phyloP scores from a whole-genome alignment of 2,797 vertebrate species.

The Sebastiscus albofasciatus region DNA sequence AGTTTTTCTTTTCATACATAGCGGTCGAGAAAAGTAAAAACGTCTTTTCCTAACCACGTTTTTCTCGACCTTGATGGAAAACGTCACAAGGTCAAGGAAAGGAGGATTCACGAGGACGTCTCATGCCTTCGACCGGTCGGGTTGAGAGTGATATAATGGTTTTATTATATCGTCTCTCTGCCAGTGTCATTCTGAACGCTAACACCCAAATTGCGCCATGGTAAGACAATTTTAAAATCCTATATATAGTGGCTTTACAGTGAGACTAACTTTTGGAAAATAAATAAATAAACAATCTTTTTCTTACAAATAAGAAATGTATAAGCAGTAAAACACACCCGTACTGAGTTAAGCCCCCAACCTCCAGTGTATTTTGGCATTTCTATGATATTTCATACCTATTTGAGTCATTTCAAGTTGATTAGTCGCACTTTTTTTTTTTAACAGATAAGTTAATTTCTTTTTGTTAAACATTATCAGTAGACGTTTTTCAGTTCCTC shows the following conservation, averaged over 20 bases:
- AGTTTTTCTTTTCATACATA: no score
- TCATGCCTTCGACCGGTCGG: no score
- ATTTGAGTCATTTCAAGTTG: no score
- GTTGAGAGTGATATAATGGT: no score
- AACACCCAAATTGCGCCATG: background rate
- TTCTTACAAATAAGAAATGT: background rate
- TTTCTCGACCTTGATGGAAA: no score
- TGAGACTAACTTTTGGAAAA: background rate
- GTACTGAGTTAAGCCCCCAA: background rate
- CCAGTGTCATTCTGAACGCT: background rate
- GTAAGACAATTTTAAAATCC: background rate
- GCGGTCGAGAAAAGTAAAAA: no score
- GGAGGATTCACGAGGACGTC: no score
- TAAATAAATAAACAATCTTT: background rate
- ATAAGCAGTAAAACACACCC: background rate
- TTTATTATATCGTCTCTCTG: background rate
- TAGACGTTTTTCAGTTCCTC: background rate
- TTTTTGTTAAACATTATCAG: background rate
- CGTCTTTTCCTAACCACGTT: no score
- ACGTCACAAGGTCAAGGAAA: no score
- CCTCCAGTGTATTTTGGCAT: no score
- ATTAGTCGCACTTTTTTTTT: background rate
- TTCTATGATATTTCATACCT: no score
- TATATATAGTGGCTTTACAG: background rate
- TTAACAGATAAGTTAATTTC: background rate